Base-by-base conservation (phyloP, 1,140 invertebrate genomes). In the Pseudachorutes palmiensis region DNA sequence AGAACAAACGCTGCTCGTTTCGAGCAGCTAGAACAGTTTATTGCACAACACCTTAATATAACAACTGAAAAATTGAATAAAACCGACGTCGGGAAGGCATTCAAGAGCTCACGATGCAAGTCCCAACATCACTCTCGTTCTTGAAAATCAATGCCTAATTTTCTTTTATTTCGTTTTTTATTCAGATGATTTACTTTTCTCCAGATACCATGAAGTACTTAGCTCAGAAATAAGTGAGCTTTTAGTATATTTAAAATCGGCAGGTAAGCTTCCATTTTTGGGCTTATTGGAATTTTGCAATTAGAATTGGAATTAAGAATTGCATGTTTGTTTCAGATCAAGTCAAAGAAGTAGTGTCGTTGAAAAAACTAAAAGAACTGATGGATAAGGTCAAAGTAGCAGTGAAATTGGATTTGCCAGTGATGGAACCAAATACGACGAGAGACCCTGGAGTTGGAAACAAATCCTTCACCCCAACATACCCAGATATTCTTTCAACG, bases 401-500 rank as follows among this genome's bases (percentile, higher is more conserved):
- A 5, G 51, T 22, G 5, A 55, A 55, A 55, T 16, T 55, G 51
- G 51, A 55, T 19, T 19, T 45, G 51, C 24, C 51, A 16, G 24
- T 22, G 5, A 55, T 55, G 51, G 51, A 55, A 55, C 14, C 24
- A 5, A 55, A 55, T 55, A 5, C 12, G 5, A 24, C 14, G 24
- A 14, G 51, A 22, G 24, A 12, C 12, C 3, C 5, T 16, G 51
- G 12, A 5, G 51, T 5, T 5, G 51, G 51, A 55, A 22, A 5
- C 3, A 55, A 22, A 26, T 12, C 51, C 51, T 55, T 14, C 24
- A 26, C 12, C 14, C 61, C 61, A 12, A 26, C 33, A 2, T 63
- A 63, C 24, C 26, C 26, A 12, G 61, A 63, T 19, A 41, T 63
- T 32, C 30, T 63, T 12, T 63, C 61, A 3, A 63, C 61, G 2